phyloP scores from a whole-genome alignment of 1,140 invertebrate species.

The Trypoxylus dichotomus region DNA sequence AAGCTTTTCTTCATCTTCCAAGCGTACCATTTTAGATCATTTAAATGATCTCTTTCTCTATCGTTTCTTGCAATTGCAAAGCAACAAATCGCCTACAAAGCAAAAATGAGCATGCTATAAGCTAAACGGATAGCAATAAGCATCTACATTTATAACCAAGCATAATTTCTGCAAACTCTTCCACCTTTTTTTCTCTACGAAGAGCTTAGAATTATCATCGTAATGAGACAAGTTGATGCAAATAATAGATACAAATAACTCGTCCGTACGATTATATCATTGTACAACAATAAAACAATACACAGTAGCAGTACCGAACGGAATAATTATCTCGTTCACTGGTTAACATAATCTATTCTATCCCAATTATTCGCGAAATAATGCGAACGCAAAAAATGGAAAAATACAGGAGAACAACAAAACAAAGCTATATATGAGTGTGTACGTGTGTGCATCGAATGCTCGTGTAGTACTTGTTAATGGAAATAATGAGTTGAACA shows the following conservation, averaged over 20 bases:
- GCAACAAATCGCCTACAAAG: no score
- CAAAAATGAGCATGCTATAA: background rate
- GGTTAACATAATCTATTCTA: slow-evolving; percentile 23
- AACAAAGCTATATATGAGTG: background rate
- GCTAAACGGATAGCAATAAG: background rate
- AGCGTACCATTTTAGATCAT: no score
- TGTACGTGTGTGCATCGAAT: background rate
- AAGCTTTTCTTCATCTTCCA: no score
- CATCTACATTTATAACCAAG: background rate
- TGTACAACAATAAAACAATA: slow-evolving; percentile 14
- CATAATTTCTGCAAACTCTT: background rate
- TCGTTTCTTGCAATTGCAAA: background rate
- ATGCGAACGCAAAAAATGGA: slow-evolving; percentile 10
- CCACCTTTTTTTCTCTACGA: background rate
- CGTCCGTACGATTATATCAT: background rate
- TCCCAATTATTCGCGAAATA: slow-evolving; percentile 22
- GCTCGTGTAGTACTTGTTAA: background rate
- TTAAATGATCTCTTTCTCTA: background rate
- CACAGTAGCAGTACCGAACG: background rate
- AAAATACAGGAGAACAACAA: background rate
- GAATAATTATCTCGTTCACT: slow-evolving; percentile 17
- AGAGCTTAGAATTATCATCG: background rate
- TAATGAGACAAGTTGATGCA: slow-evolving; percentile 1
- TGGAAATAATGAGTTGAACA: slow-evolving; percentile 25
- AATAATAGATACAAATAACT: slow-evolving; percentile 1